phyloP scores from a whole-genome alignment of 2,113 vertebrate genomes.

The Origma solitaria region DNA sequence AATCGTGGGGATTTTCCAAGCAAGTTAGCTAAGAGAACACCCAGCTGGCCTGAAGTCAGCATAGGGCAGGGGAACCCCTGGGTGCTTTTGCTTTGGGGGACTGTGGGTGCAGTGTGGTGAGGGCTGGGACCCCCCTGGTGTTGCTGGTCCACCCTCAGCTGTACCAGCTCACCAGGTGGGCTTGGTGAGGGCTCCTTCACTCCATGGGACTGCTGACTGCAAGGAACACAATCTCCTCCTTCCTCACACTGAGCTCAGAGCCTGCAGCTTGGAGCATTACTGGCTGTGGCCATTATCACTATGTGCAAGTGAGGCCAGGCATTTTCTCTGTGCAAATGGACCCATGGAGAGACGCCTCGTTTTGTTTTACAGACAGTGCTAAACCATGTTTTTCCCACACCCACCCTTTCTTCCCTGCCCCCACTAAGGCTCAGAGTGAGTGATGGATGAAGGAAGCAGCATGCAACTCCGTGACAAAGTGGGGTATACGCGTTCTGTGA shows the following conservation, averaged over 20 bases:
- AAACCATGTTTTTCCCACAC: not conserved
- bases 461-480: not conserved
- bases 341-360: not conserved
- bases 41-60: not conserved
- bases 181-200: not conserved
- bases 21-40: not conserved
- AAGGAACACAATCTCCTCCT: not conserved
- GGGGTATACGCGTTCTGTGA: not conserved
- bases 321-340: not conserved
- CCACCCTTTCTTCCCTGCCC: not conserved
- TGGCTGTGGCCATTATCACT: not conserved
- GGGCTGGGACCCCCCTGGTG: not conserved
- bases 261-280: not conserved
- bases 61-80: not conserved
- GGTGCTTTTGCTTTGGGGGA: accelerated
- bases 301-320: not conserved
- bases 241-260: accelerated
- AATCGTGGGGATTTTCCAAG: not conserved
- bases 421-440: accelerated
- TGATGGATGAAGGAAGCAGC: not conserved
- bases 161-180: accelerated
- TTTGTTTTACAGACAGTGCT: not conserved
- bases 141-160: not conserved
- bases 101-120: accelerated
- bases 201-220: not conserved